Evolutionary conservation across 2,888 invertebrate species (phyloP), one percentile per base, ranked within the genome.

Genomic region (Cabera pusaria): DNA sequence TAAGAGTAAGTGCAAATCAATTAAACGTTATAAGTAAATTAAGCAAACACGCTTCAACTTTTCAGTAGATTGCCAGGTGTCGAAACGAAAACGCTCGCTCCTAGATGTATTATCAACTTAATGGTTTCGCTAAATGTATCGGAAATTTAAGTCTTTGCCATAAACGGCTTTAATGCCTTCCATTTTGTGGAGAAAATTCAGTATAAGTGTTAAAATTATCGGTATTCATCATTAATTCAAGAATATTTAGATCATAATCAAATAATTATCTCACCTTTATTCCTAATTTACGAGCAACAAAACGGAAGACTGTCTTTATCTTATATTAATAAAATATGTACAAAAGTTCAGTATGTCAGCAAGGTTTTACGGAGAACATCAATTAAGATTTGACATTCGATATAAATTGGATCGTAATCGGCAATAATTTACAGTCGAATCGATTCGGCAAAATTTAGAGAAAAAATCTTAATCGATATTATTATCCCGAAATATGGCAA

Each of bases 371-470:
- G 46, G 44, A 26, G 31, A 42, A 35, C 44, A 44, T 46, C 46
- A 42, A 53, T 53, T 53, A 53, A 53, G 50, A 50, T 53, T 50
- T 53, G 50, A 48, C 53, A 50, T 47, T 53, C 50, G 50, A 53
- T 53, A 50, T 44, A 44, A 45, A 45, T 36, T 35, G 44, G 44
- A 44, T 49, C 45, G 37, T 42, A 40, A 48, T 46, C 43, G 32
- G 37, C 7, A 32, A 41, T 44, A 42, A 49, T 42, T 46, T 22
- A 45, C 31, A 11, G 25, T 33, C 29, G 44, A 51, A 31, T 45
- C 45, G 43, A 44, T 44, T 48, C 47, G n/a, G n/a, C 36, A 31
- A 47, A 40, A 42, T 26, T 50, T 46, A 50, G 50, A 48, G 44
- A 44, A 49, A 53, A 50, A 48, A 32, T 29, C 8, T 20, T 44